Evolutionary conservation across 2,797 vertebrate species (phyloP), one percentile per base, ranked within the genome.

Genomic region (Rhyacichthys aspro): DNA sequence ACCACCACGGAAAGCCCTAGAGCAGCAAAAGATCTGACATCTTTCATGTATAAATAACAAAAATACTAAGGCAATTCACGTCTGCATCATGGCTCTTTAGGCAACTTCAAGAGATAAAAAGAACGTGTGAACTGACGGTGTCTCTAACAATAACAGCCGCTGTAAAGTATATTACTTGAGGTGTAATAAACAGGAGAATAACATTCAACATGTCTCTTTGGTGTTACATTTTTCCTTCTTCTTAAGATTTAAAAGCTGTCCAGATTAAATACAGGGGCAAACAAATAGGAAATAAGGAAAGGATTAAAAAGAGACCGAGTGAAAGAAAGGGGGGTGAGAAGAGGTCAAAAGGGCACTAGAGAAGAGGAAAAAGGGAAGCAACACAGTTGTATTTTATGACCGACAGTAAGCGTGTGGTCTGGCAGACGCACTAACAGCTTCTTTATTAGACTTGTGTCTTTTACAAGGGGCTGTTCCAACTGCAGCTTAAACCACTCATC

Each of bases 341-440:
- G 16, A 5, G 52, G 73, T 79, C 39, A 78, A 76, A 74, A 65
- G 67, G 70, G 62, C 45, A 66, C 10, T 41, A 53, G 47, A 1
- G 23, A 57, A 43, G 55, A 49, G 52, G 70, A 66, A 81, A 77
- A 69, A 42, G 42, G 59, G 71, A 81, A 74, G 59, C 50, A 42
- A 67, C 28, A 1, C 12, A 68, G 74, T 63, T 60, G 55, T 86
- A 81, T 85, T 85, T 88, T 77, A 83, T 49, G 78, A 75, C 63
- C 17, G 67, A 88, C 63, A 78, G 78, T 65, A 41, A 77, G 55
- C 70, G 46, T 86, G 84, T 72, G 70, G 80, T 83, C 80, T 75
- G 72, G 72, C 75, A 76, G 77, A 55, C 57, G 33, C 52, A 66
- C 44, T 64, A 59, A 76, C 72, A 79, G 59, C 70, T 65, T n/a